These are phyloP conservation scores for Spatula versicolor DNA, from an alignment of 2,797 vertebrate genomes.

Conservation along the genomic window DNA sequence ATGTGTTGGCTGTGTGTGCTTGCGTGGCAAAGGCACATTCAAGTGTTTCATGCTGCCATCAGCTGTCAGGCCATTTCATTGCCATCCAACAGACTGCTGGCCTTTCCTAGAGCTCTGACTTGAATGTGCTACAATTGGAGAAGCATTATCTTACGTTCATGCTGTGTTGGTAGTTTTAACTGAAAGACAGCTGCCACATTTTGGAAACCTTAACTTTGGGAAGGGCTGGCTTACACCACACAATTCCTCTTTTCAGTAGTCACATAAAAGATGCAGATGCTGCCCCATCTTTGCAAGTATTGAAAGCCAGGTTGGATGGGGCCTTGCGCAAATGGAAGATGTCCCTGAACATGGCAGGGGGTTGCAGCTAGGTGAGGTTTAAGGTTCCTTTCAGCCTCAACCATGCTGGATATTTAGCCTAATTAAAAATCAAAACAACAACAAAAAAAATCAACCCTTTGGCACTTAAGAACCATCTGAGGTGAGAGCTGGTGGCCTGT, in stretches of 20 bases:
- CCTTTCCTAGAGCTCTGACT: not conserved
- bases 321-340: too few species aligned
- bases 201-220: not conserved
- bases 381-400: too few species aligned
- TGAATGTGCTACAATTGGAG: not conserved
- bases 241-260: not conserved
- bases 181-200: not conserved
- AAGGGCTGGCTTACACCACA: not conserved
- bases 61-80: not conserved
- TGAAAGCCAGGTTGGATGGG: too few species aligned
- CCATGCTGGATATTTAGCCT: not conserved
- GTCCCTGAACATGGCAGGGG: too few species aligned
- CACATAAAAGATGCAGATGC: not conserved
- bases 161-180: not conserved
- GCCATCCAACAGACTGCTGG: not conserved
- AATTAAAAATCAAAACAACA: not conserved
- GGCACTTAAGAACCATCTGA: not conserved
- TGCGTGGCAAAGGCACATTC: accelerated
- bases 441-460: not conserved
- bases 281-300: too few species aligned
- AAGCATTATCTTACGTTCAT: not conserved
- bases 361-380: too few species aligned
- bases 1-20: not conserved
- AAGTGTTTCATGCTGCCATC: accelerated
- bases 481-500: not conserved